Percentiles rank a stretch among this genome's conserved stretches.
Conservation (phyloP, 2,888 invertebrate species). For the Drosophila hamatofila region DNA sequence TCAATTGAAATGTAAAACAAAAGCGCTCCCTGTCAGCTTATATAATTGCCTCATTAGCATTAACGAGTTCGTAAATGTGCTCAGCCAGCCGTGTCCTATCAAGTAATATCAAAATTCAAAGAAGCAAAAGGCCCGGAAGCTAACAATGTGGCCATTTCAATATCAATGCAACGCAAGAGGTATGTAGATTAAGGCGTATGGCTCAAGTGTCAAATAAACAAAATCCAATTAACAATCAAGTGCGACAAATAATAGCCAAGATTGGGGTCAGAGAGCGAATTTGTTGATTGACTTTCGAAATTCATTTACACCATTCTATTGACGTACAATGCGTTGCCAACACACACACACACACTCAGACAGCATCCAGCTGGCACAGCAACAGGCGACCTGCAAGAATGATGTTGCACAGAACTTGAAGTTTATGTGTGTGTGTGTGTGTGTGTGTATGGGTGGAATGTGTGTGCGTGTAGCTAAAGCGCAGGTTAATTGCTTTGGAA, state of each 20-base stretch:
- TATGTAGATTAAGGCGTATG: neutral
- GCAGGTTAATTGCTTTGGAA: slow-evolving; percentile 76
- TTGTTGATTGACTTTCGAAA: slow-evolving; percentile 68
- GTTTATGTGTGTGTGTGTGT: slow-evolving; percentile 24
- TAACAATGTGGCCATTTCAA: slow-evolving; percentile 26
- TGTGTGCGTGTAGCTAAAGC: slow-evolving; percentile 35
- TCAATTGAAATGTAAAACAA: slow-evolving; percentile 66
- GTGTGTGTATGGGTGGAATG: neutral
- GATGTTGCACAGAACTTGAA: slow-evolving; percentile 58
- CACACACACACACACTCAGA: slow-evolving; percentile 15
- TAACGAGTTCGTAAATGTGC: slow-evolving; percentile 37
- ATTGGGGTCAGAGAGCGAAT: slow-evolving; percentile 28
- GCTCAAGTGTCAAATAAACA: slow-evolving; percentile 49
- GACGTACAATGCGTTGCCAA: slow-evolving; percentile 34
- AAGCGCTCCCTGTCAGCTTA: slow-evolving; percentile 25
- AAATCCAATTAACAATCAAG: slow-evolving; percentile 73
- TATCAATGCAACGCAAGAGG: neutral
- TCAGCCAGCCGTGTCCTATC: slow-evolving; percentile 50
- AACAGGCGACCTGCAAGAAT: slow-evolving; percentile 49
- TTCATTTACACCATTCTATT: slow-evolving; percentile 55
- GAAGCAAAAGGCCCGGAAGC: neutral
- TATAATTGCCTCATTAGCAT: slow-evolving; percentile 64
- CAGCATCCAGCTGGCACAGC: slow-evolving; percentile 43
- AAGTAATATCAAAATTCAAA: slow-evolving; percentile 35
- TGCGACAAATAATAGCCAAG: slow-evolving; percentile 51